These are phyloP conservation scores for Actenoides lindsayi DNA, from an alignment of 2,113 vertebrate species.

Conservation along the genomic window DNA sequence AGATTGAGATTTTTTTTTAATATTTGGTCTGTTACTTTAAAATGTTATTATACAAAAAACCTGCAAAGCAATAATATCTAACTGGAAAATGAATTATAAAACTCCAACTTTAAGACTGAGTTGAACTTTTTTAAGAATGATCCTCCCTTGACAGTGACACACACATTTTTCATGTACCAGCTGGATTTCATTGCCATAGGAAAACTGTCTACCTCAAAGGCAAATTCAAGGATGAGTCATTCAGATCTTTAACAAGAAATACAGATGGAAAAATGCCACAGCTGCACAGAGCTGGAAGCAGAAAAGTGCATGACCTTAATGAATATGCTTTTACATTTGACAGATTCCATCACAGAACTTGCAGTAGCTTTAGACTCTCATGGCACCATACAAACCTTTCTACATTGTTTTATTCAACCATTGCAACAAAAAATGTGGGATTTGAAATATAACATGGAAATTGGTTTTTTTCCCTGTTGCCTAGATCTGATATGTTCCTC, in stretches of 20 bases:
- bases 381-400: neutral
- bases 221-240: conserved; percentile 41
- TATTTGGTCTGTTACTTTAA: neutral
- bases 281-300: conserved; percentile 25
- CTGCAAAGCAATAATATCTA: neutral
- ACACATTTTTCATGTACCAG: neutral
- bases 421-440: neutral
- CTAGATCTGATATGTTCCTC: neutral
- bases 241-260: conserved; percentile 21
- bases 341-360: neutral
- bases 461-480: neutral
- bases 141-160: neutral
- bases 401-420: neutral
- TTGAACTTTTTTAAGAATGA: neutral
- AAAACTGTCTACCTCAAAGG: conserved; percentile 42
- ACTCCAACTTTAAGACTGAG: neutral
- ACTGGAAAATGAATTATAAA: neutral
- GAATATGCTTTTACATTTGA: conserved; percentile 27
- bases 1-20: neutral
- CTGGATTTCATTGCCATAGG: conserved; percentile 3
- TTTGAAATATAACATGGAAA: neutral
- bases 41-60: neutral
- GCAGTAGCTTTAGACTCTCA: neutral
- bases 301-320: conserved; percentile 39
- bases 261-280: conserved; percentile 49